These are phyloP conservation scores for Coturnix japonica DNA, from an alignment of 2,113 vertebrate genomes.

Conservation along the genomic window DNA sequence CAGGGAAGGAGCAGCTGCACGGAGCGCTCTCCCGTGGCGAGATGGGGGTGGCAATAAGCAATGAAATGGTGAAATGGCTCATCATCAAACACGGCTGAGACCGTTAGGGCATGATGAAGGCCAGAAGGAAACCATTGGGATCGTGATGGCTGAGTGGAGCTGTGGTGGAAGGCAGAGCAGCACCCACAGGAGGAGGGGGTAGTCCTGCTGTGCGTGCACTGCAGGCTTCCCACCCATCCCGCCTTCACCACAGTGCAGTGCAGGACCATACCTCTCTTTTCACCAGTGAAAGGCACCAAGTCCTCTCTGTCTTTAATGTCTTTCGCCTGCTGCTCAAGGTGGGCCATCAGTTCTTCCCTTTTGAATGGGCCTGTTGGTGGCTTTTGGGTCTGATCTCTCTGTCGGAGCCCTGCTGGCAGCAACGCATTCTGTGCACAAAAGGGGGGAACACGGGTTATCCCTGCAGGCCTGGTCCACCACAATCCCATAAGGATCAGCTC, in stretches of 20 bases:
- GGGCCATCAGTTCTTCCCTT: constrained; percentile 92
- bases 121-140: not conserved
- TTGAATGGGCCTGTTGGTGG: constrained; percentile 91
- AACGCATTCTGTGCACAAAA: constrained; percentile 84
- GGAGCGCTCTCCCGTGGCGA: not conserved
- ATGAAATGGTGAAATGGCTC: not conserved
- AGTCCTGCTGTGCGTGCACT: not conserved
- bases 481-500: not conserved
- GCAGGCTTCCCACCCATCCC: not conserved
- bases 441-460: constrained; percentile 1
- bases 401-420: constrained; percentile 92
- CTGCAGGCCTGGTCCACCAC: not conserved
- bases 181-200: not conserved
- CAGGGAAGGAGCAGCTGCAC: constrained; percentile 27
- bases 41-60: not conserved
- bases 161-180: accelerated
- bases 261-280: constrained; percentile 89
- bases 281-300: constrained; percentile 93
- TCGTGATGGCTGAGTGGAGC: not conserved
- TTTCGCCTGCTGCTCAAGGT: constrained; percentile 96
- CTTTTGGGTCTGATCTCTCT: constrained; percentile 97
- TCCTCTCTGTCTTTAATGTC: constrained; percentile 94
- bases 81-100: not conserved
- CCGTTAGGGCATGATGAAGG: not conserved
- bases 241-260: accelerated